Conservation (phyloP, 2,888 invertebrate genomes). For the Halictus ligatus region DNA sequence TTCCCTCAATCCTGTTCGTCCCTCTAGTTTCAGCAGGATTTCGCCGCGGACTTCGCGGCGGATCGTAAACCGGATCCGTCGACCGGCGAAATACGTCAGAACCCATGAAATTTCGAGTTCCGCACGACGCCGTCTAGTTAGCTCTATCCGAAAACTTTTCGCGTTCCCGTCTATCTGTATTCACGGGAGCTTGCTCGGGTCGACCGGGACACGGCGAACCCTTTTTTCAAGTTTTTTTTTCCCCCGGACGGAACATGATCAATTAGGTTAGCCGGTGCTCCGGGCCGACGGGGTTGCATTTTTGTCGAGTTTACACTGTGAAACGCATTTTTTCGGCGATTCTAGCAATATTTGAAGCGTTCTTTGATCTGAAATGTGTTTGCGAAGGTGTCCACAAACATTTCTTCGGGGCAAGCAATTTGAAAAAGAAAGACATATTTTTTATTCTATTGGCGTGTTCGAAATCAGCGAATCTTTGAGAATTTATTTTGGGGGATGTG, state of each 20-base stretch:
- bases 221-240: slow-evolving; percentile 3
- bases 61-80: slow-evolving; percentile 62
- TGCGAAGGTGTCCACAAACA: too few relatives aligned
- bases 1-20: neutral
- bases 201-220: neutral
- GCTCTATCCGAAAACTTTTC: neutral
- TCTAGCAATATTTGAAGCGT: neutral
- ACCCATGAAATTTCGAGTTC: slow-evolving; percentile 53
- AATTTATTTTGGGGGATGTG: too few relatives aligned
- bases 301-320: neutral
- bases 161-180: slow-evolving; percentile 7
- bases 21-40: slow-evolving; percentile 30
- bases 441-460: too few relatives aligned
- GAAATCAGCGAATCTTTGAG: too few relatives aligned
- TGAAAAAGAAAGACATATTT: too few relatives aligned
- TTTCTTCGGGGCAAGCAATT: too few relatives aligned
- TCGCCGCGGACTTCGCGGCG: slow-evolving; percentile 24
- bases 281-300: neutral
- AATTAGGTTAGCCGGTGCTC: neutral
- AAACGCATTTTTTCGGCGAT: neutral
- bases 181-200: neutral
- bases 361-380: too few relatives aligned
- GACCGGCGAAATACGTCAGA: slow-evolving; percentile 47
- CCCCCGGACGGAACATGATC: neutral
- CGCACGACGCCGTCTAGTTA: slow-evolving; percentile 30